Evolutionary conservation across 2,113 vertebrate genomes (phyloP).

Genomic region (Ophthalmolycus amberensis): DNA sequence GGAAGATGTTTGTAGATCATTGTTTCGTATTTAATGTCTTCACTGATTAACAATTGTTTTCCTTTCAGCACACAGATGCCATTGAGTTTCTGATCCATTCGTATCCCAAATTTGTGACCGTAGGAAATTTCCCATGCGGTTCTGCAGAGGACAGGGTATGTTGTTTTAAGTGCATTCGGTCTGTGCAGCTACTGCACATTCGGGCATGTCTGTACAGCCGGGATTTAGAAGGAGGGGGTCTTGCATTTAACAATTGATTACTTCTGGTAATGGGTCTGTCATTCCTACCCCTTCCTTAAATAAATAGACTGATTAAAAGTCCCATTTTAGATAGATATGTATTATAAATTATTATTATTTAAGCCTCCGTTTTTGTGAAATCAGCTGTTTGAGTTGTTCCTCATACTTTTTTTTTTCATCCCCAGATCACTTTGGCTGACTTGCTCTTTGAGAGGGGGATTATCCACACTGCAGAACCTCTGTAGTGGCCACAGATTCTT

Average conservation of each 20-base stretch:
- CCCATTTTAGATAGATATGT: not conserved
- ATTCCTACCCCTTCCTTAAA: not conserved
- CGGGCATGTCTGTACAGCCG: not conserved
- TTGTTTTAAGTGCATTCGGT: not conserved
- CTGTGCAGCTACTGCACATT: not conserved
- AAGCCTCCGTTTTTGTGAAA: not conserved
- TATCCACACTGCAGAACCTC: constrained; percentile 73
- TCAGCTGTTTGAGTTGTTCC: not conserved
- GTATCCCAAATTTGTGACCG: constrained; percentile 88
- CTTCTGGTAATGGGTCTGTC: not conserved
- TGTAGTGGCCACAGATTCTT: constrained; percentile 40
- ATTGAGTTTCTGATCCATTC: constrained; percentile 92
- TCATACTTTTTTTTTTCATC: not conserved
- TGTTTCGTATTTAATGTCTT: not conserved
- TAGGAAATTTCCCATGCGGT: constrained; percentile 88
- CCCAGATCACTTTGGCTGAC: constrained; percentile 80
- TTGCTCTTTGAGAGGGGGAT: constrained; percentile 83
- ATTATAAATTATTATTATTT: constrained; percentile 1
- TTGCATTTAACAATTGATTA: not conserved
- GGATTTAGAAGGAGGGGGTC: not conserved
- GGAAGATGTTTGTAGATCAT: not conserved
- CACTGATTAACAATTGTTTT: not conserved
- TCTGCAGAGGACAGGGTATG: constrained; percentile 86
- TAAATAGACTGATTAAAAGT: not conserved
- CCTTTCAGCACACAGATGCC: constrained; percentile 86